Evolutionary conservation across 2,113 vertebrate species (phyloP).

Genomic region (Elgaria multicarinata): DNA sequence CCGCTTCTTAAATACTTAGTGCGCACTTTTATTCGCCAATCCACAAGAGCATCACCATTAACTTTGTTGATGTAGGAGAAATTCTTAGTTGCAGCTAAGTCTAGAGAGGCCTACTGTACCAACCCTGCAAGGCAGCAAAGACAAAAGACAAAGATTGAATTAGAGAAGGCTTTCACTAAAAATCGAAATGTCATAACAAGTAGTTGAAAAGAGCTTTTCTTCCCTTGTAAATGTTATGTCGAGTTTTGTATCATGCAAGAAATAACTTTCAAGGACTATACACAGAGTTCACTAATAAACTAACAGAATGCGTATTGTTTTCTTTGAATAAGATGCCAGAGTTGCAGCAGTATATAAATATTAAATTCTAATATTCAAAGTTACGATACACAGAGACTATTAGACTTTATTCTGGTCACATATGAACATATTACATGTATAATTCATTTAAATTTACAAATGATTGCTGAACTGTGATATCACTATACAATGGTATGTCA

Average conservation of each 20-base stretch:
- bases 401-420: conserved; percentile 1
- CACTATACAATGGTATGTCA: background rate
- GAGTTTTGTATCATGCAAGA: conserved; percentile 5
- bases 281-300: conserved; percentile 36
- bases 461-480: background rate
- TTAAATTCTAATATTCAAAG: background rate
- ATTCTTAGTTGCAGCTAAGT: conserved; percentile 89
- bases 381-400: background rate
- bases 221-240: conserved; percentile 54
- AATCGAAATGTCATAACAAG: conserved; percentile 78
- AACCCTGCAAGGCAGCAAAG: conserved; percentile 98
- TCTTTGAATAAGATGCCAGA: background rate
- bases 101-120: conserved; percentile 90
- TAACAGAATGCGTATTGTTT: background rate
- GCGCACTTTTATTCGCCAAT: conserved; percentile 86
- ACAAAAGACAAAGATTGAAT: conserved; percentile 91
- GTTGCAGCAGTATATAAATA: background rate
- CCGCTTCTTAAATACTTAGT: conserved; percentile 86
- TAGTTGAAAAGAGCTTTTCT: conserved; percentile 68
- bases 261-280: conserved; percentile 36
- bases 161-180: conserved; percentile 82
- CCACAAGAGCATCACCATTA: conserved; percentile 89
- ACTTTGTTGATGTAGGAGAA: conserved; percentile 88
- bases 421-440: background rate
- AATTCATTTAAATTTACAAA: conserved; percentile 6